These are phyloP conservation scores for Gari tellinella DNA, from an alignment of 2,888 invertebrate genomes.

Conservation along the genomic window DNA sequence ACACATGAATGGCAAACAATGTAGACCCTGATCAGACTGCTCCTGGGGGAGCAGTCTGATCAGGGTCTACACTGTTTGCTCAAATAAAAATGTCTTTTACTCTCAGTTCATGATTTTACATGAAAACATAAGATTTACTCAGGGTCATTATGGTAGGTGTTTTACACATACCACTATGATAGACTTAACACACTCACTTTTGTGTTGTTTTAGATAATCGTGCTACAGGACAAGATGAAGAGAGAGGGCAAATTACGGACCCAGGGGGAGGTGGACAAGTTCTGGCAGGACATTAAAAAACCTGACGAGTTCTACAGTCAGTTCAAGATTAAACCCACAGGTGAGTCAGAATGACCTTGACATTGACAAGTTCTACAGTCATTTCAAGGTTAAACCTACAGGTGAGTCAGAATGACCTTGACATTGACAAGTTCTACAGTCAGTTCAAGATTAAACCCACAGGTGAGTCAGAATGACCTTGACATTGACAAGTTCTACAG, in stretches of 20 bases:
- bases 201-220: conserved; percentile 66
- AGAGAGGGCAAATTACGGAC: conserved; percentile 75
- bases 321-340: conserved; percentile 65
- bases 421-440: conserved; percentile 70
- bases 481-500: conserved; percentile 75
- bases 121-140: too few relatives aligned
- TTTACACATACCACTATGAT: neutral
- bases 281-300: conserved; percentile 73
- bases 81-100: too few relatives aligned
- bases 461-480: too few relatives aligned
- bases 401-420: conserved; percentile 69
- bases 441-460: conserved; percentile 67
- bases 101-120: too few relatives aligned
- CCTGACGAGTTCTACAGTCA: conserved; percentile 72
- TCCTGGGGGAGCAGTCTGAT: neutral
- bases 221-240: conserved; percentile 72
- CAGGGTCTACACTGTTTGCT: conserved; percentile 1
- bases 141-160: too few relatives aligned
- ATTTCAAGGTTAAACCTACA: too few relatives aligned
- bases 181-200: neutral
- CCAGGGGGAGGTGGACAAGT: conserved; percentile 72
- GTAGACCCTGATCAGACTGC: neutral
- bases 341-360: conserved; percentile 65
- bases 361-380: conserved; percentile 73
- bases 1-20: neutral